Percentiles rank a stretch among this genome's conserved stretches.
phyloP scores from a whole-genome alignment of 2,797 vertebrate genomes.

The Dipus sagitta region DNA sequence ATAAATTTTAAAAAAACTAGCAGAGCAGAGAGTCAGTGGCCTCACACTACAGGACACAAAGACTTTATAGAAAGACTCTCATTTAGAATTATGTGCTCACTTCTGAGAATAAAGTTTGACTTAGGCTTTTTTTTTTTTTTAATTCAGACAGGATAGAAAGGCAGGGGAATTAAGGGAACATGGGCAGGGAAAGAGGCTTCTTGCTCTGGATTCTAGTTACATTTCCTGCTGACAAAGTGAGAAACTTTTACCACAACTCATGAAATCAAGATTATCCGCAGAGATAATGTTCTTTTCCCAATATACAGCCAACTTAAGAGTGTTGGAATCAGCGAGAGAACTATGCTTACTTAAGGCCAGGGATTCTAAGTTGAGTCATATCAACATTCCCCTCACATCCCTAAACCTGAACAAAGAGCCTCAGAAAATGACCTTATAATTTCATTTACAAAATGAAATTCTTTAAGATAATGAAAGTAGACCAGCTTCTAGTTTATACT shows the following conservation, averaged over 20 bases:
- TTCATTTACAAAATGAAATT: not conserved
- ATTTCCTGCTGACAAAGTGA: not conserved
- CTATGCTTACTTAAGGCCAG: not conserved
- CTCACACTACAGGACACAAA: not conserved
- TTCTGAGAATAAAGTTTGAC: not conserved
- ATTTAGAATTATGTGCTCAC: not conserved
- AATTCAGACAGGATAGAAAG: not conserved
- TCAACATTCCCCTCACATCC: not conserved
- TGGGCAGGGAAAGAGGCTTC: not conserved
- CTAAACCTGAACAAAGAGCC: not conserved
- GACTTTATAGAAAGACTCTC: not conserved
- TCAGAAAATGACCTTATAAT: not conserved
- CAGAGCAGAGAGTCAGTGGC: not conserved
- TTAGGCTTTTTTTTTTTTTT: not conserved
- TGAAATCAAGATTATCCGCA: not conserved
- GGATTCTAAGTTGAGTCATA: not conserved
- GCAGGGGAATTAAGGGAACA: not conserved
- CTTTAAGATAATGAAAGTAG: not conserved
- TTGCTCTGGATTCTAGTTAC: not conserved
- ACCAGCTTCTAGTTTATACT: not conserved
- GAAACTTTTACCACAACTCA: not conserved
- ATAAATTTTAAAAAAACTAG: not conserved
- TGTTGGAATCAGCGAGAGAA: not conserved
- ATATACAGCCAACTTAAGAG: not conserved
- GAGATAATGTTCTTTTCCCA: not conserved